Evolutionary conservation across 1,140 invertebrate genomes (phyloP).

Genomic region (Zeugodacus cucurbitae): DNA sequence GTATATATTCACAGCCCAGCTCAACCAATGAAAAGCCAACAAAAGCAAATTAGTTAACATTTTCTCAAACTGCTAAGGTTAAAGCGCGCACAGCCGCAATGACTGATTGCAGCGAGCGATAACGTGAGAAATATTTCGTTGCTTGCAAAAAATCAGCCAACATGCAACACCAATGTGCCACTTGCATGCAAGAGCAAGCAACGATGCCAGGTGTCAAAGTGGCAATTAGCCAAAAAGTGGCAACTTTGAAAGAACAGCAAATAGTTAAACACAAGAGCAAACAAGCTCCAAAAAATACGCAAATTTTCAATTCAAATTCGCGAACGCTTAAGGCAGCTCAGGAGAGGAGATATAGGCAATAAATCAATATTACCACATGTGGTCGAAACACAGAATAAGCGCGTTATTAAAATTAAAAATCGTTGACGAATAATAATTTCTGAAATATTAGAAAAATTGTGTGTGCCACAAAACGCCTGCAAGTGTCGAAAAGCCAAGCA

Average conservation of each 20-base stretch:
- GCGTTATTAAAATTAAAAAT: neutral
- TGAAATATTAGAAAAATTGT: neutral
- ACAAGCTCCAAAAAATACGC: too few species aligned
- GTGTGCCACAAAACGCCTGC: neutral
- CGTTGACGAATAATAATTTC: too few species aligned
- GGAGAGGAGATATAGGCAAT: neutral
- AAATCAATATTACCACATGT: neutral
- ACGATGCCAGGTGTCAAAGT: constrained; percentile 24
- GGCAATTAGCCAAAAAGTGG: constrained; percentile 14
- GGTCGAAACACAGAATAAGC: neutral
- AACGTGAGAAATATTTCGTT: constrained; percentile 10
- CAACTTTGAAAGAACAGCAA: neutral
- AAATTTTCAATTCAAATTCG: too few species aligned
- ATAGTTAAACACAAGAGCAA: neutral
- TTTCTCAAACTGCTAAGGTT: neutral
- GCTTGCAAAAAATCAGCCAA: neutral
- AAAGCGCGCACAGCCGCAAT: neutral
- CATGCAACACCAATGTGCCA: neutral
- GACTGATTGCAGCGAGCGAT: neutral
- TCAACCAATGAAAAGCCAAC: neutral
- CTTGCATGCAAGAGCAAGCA: neutral
- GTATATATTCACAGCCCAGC: neutral
- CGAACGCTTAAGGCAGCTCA: too few species aligned
- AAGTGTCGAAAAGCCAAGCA: neutral
- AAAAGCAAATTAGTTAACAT: neutral